Evolutionary conservation across 2,888 invertebrate species (phyloP), one percentile per base, ranked within the genome.

Genomic region (Oxycera nigricornis): DNA sequence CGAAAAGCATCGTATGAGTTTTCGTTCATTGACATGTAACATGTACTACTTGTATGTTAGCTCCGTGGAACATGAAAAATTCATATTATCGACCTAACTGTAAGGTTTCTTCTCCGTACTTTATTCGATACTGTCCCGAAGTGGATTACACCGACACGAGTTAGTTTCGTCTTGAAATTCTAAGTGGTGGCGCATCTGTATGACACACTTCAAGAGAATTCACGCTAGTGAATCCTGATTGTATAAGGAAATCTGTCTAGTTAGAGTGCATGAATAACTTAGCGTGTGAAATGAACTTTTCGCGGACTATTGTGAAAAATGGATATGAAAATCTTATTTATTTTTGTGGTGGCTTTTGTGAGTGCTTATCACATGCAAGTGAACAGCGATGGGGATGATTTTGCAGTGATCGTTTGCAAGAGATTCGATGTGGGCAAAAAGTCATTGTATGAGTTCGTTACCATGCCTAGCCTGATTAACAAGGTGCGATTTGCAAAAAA

Each of bases 281-380:
- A 35, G 35, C 6, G 35, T 35, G 35, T n/a, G 7, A 50, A 50
- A 50, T 50, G 39, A 35, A 50, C n/a, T n/a, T 50, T 50, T 50
- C 3, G n/a, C n/a, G 7, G 50, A 7, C 7, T 11, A 7, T 50
- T n/a, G 50, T 50, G 2, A 31, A 62, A 39, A 20, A 73, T 77
- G 73, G 75, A 77, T 76, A 39, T 77, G 7, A 78, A 78, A 75
- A 55, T 78, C 67, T 57, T 77, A 52, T 77, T 76, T 68, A 62
- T 76, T 31, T 17, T 76, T 57, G 75, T 75, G 17, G 61, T 74
- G 52, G 52, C 74, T 57, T 70, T 76, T 57, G 76, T 73, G 30
- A 75, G 76, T 72, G 73, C 39, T 70, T 78, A 78, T 74, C 73
- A 73, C 17, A 77, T 73, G 74, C 76, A 78, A 73, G 77, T 78